A percentile compares a stretch with the other conserved stretches of the same genome.
Evolutionary conservation across 2,797 vertebrate species (phyloP).

Genomic region (Mormyrus hasselquistii): DNA sequence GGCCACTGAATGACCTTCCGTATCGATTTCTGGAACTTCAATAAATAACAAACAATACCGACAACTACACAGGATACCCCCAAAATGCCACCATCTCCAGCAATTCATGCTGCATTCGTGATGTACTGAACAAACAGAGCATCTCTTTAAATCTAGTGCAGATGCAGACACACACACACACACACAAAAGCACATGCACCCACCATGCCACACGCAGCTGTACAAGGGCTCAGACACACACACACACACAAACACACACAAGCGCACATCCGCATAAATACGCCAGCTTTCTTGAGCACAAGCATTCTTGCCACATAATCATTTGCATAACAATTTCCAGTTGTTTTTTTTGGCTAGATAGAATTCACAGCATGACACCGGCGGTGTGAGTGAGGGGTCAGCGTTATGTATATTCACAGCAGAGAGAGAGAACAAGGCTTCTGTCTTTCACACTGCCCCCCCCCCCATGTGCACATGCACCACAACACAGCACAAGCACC

Average conservation of each 20-base stretch:
- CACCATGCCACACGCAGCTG: conserved; percentile 31
- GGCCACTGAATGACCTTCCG: background rate
- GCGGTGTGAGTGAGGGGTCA: conserved; percentile 66
- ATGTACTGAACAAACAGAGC: background rate
- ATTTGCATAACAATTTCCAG: conserved; percentile 80
- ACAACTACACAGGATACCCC: background rate
- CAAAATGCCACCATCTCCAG: background rate
- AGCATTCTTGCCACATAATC: conserved; percentile 46
- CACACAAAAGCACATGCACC: conserved; percentile 24
- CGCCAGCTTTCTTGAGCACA: conserved; percentile 25
- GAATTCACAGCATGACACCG: conserved; percentile 72
- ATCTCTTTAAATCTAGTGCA: background rate
- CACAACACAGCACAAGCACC: background rate
- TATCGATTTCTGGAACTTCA: conserved; percentile 13
- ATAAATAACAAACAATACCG: background rate
- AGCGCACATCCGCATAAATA: background rate
- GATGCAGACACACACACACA: background rate
- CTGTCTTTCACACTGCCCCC: background rate
- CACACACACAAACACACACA: conserved; percentile 14
- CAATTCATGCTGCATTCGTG: background rate
- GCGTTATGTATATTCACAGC: conserved; percentile 68
- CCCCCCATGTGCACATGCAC: background rate
- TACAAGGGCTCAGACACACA: conserved; percentile 24
- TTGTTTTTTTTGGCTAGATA: conserved; percentile 77
- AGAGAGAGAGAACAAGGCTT: conserved; percentile 19